A percentile compares a stretch with the other conserved stretches of the same genome.
Conservation (phyloP, 2,113 vertebrate species). For the Polypterus bichir region DNA sequence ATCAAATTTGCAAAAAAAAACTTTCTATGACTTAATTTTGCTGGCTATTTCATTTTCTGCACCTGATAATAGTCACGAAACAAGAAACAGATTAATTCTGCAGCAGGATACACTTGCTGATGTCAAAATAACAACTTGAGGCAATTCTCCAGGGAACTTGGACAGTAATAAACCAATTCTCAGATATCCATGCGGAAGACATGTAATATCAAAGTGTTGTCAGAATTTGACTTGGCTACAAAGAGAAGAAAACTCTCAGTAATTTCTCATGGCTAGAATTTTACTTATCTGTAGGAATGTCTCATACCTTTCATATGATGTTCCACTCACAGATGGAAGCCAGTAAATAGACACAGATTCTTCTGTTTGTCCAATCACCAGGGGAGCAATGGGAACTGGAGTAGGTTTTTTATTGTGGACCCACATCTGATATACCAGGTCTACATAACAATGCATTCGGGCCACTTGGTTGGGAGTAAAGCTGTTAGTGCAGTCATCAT, state of each 20-base stretch:
- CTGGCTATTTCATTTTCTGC: neutral
- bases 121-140: too few species aligned
- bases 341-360: constrained; percentile 76
- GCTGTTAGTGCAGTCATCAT: constrained; percentile 88
- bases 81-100: too few species aligned
- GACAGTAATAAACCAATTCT: too few species aligned
- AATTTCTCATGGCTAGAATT: too few species aligned
- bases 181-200: too few species aligned
- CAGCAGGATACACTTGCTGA: too few species aligned
- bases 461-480: constrained; percentile 95
- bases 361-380: constrained; percentile 59
- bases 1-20: too few species aligned
- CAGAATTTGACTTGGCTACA: too few species aligned
- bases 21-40: too few species aligned
- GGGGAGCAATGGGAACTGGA: constrained; percentile 67
- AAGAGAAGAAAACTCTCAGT: too few species aligned
- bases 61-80: neutral
- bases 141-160: too few species aligned
- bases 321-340: constrained; percentile 71
- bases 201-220: too few species aligned
- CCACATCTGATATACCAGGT: constrained; percentile 87
- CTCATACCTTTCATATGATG: constrained; percentile 71
- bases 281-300: neutral
- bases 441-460: constrained; percentile 92
- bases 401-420: constrained; percentile 53